A percentile compares a stretch with the other conserved stretches of the same genome.
phyloP scores from a whole-genome alignment of 1,140 invertebrate species.

The Drosophila arizonae region DNA sequence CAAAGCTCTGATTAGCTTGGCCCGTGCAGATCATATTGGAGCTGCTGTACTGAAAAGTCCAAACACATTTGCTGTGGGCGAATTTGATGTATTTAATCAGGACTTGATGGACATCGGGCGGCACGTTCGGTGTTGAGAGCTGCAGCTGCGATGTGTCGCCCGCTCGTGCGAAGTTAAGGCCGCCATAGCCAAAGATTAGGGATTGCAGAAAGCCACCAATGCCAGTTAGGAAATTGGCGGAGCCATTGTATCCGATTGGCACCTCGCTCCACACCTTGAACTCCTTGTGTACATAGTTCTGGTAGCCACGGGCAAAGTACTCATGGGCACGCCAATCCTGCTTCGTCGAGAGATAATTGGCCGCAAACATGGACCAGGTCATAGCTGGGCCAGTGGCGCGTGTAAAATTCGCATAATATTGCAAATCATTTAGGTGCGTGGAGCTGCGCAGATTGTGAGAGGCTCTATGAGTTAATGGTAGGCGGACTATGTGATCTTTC shows the following conservation, averaged over 20 bases:
- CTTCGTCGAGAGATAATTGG: constrained; percentile 83
- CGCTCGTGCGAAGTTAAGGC: constrained; percentile 83
- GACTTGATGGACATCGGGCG: constrained; percentile 51
- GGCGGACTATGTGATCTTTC: neutral
- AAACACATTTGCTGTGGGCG: constrained; percentile 32
- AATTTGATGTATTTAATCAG: constrained; percentile 46
- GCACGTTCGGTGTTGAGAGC: neutral
- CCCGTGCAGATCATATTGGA: constrained; percentile 31
- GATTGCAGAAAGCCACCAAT: constrained; percentile 85
- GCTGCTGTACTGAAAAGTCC: constrained; percentile 10
- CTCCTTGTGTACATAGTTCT: constrained; percentile 84
- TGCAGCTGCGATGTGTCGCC: constrained; percentile 37
- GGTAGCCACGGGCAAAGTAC: constrained; percentile 84
- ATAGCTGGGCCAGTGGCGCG: constrained; percentile 84
- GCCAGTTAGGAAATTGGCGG: constrained; percentile 85
- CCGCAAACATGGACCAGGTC: constrained; percentile 85
- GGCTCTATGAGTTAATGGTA: neutral
- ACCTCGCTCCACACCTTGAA: constrained; percentile 85
- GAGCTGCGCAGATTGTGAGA: constrained; percentile 23
- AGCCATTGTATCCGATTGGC: constrained; percentile 83
- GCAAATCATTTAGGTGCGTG: constrained; percentile 84
- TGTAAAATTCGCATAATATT: constrained; percentile 84
- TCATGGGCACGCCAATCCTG: constrained; percentile 78
- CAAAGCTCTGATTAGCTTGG: constrained; percentile 11
- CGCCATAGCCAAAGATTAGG: constrained; percentile 84